Evolutionary conservation across 2,113 vertebrate genomes (phyloP).

Genomic region (Uria lomvia): DNA sequence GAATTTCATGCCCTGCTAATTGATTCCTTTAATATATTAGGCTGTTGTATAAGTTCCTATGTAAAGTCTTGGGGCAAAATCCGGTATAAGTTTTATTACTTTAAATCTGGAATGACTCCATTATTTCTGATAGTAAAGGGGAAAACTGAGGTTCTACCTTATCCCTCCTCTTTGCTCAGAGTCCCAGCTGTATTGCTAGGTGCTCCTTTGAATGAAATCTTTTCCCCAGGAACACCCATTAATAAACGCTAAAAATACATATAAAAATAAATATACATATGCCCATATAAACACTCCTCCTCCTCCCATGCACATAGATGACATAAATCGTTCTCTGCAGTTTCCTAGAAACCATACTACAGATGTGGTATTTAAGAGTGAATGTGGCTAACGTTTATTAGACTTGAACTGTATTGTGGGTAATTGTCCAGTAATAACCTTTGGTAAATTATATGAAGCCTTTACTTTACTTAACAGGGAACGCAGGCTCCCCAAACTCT

Average conservation of each 20-base stretch:
- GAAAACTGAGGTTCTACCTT: background rate
- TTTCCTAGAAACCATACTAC: conserved; percentile 43
- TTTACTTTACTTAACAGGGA: conserved; percentile 75
- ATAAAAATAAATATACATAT: background rate
- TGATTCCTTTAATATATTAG: background rate
- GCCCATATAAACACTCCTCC: background rate
- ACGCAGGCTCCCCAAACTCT: conserved; percentile 64
- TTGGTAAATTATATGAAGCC: conserved; percentile 73
- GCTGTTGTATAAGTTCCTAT: background rate
- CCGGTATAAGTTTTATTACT: background rate
- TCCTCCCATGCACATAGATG: background rate
- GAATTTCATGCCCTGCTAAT: background rate
- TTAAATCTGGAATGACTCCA: background rate
- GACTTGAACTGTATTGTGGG: conserved; percentile 76
- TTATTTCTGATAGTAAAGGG: background rate
- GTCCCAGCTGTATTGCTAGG: background rate
- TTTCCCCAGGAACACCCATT: background rate
- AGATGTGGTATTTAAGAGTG: conserved; percentile 68
- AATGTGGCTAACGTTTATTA: conserved; percentile 69
- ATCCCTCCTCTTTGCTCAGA: background rate
- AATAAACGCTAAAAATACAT: background rate
- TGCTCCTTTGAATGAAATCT: background rate
- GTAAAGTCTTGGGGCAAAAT: background rate
- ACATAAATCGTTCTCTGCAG: background rate
- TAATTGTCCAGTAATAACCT: conserved; percentile 79